Evolutionary conservation across 2,888 invertebrate genomes (phyloP).

Genomic region (Frankliniella fusca): DNA sequence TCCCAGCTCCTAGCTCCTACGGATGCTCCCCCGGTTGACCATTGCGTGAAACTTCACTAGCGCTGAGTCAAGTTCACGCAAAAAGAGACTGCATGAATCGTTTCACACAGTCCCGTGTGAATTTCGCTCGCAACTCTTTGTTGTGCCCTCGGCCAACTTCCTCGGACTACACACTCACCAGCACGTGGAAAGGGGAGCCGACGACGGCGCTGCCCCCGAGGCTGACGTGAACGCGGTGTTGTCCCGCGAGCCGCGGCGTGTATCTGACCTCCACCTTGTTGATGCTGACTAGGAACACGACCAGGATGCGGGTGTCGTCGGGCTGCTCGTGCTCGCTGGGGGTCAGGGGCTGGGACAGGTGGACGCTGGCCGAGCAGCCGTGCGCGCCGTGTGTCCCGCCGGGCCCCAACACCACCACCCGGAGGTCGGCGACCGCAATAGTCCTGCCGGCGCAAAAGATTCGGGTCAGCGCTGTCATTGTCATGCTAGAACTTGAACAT

Average conservation of each 20-base stretch:
- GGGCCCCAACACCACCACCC: not conserved
- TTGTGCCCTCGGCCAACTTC: too few relatives aligned
- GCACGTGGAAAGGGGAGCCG: conserved; percentile 15
- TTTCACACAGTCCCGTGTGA: too few relatives aligned
- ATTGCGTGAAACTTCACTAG: too few relatives aligned
- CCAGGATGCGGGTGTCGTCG: not conserved
- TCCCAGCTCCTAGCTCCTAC: too few relatives aligned
- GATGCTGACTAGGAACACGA: not conserved
- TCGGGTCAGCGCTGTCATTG: not conserved
- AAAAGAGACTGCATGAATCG: too few relatives aligned
- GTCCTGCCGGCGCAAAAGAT: not conserved
- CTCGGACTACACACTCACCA: not conserved
- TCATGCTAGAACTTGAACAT: too few relatives aligned
- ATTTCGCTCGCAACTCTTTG: too few relatives aligned
- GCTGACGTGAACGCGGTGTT: not conserved
- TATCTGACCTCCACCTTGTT: conserved; percentile 18
- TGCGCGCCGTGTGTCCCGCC: not conserved
- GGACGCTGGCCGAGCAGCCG: not conserved
- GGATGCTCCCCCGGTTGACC: too few relatives aligned
- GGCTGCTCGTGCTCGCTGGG: not conserved
- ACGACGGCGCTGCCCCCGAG: not conserved
- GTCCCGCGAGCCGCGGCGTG: not conserved
- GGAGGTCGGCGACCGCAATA: not conserved
- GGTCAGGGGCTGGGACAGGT: not conserved
- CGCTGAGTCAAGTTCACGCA: too few relatives aligned